Percentiles rank a stretch among this genome's conserved stretches.
phyloP scores from a whole-genome alignment of 1,140 invertebrate genomes.

The Varroa destructor region DNA sequence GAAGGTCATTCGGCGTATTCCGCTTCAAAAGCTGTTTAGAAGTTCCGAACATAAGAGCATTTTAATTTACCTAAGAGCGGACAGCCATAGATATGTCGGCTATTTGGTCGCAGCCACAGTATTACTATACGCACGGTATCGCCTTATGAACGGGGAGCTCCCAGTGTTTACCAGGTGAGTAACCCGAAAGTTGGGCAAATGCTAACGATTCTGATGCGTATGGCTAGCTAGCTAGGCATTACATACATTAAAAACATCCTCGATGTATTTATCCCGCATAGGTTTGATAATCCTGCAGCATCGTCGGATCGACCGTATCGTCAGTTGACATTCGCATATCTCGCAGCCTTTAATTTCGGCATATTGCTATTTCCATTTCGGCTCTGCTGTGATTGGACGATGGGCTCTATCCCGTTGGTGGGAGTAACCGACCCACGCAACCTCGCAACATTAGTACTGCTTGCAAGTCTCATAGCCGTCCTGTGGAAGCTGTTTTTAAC shows the following conservation, averaged over 20 bases:
- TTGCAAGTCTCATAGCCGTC: constrained; percentile 21
- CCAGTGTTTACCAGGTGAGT: constrained; percentile 34
- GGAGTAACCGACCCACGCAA: constrained; percentile 66
- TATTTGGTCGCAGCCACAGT: constrained; percentile 21
- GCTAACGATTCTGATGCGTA: too few species aligned
- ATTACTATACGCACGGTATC: constrained; percentile 29
- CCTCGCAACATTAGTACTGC: constrained; percentile 50
- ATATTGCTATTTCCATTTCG: constrained; percentile 71
- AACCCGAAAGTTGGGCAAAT: neutral
- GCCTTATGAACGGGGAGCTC: constrained; percentile 31
- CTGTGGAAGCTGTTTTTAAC: neutral
- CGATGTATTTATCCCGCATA: constrained; percentile 38
- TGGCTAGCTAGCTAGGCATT: too few species aligned
- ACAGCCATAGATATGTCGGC: constrained; percentile 22
- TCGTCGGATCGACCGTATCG: constrained; percentile 58
- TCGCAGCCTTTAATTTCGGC: constrained; percentile 77
- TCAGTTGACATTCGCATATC: constrained; percentile 83
- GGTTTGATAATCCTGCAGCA: constrained; percentile 82
- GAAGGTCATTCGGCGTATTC: constrained; percentile 49
- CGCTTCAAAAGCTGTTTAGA: neutral
- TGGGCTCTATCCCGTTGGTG: constrained; percentile 82
- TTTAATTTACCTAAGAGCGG: constrained; percentile 8
- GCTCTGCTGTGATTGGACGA: constrained; percentile 94
- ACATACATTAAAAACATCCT: too few species aligned
- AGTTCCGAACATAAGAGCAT: constrained; percentile 33